Conservation (phyloP, 35 echinoderm and acorn worm genomes). For the Chiridota heheva region DNA sequence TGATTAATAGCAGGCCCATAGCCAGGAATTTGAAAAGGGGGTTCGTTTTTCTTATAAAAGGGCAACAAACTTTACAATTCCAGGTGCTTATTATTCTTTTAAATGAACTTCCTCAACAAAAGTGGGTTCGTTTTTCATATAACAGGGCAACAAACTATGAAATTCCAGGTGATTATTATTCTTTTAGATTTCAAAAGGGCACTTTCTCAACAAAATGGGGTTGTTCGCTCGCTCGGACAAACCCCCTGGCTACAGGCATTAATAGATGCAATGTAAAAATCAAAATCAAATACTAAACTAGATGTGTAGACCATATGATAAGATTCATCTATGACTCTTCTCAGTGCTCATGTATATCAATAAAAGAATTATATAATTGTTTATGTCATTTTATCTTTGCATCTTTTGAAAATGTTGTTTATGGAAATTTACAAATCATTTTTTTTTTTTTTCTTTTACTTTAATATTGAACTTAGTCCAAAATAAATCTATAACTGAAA, state of each 20-base stretch:
- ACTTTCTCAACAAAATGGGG: not conserved
- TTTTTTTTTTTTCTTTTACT: not conserved
- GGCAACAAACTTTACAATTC: no score
- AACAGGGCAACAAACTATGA: no score
- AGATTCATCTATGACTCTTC: not conserved
- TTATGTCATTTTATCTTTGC: not conserved
- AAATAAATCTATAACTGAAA: not conserved
- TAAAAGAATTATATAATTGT: not conserved
- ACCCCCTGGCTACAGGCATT: not conserved
- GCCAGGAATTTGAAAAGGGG: no score
- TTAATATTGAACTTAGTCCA: not conserved
- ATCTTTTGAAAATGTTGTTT: not conserved
- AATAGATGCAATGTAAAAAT: not conserved
- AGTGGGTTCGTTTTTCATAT: no score
- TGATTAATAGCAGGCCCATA: no score
- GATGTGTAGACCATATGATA: not conserved
- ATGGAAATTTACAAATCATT: not conserved
- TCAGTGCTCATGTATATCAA: not conserved
- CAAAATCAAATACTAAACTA: not conserved
- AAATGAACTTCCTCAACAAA: slow-evolving; percentile 5
- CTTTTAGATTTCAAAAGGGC: no score
- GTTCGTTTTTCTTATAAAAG: no score
- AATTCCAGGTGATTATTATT: no score
- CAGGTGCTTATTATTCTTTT: no score
- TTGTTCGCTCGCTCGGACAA: not conserved